Base-by-base conservation (phyloP, 2,888 invertebrate species). In the Lepas anatifera region DNA sequence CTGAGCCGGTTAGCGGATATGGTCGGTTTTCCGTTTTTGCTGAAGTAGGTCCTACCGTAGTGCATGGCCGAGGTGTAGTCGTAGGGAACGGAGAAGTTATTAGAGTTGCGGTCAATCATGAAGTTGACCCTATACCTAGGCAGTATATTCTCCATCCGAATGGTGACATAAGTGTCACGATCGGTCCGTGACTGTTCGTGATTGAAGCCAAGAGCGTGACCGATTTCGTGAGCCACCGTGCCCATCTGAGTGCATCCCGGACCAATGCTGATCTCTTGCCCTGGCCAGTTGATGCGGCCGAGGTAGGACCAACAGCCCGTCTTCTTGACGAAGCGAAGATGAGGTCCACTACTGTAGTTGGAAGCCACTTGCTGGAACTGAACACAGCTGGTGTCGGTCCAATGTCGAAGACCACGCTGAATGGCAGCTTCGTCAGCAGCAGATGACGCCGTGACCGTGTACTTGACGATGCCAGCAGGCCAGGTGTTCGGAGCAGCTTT, bases 141-240 rank as follows among this genome's bases (percentile, higher is more conserved):
- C 1, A 11, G 4, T 11, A 52, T 52, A 66, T 58, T 46, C 2
- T 48, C 64, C 27, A 32, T 29, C 11, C 64, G 29, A 16, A 52
- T 25, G 52, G 52, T 52, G 29, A 52, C 18, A 66, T 68, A 48
- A 39, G 22, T 35, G 68, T 68, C 66, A 1, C 70, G 32, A 27
- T 41, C 46, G 43, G 68, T 29, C 18, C 68, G 64, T 8, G 68
- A 68, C 48, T 70, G 70, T 41, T 68, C 68, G 70, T 70, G 70
- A 35, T 22, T 64, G 35, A 70, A 50, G 63, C 70, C 70, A 6
- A 68, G 37, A n/a, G 70, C 70, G 66, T 70, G 70, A 2, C 70
- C 70, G 64, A 70, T 68, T 66, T 70, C 70, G 37, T 70, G 70
- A 27, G 68, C 68, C n/a, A 70, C 66, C 25, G 32, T 48, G 25